phyloP scores from a whole-genome alignment of 2,797 vertebrate genomes.

The Melanotaenia boesemani region DNA sequence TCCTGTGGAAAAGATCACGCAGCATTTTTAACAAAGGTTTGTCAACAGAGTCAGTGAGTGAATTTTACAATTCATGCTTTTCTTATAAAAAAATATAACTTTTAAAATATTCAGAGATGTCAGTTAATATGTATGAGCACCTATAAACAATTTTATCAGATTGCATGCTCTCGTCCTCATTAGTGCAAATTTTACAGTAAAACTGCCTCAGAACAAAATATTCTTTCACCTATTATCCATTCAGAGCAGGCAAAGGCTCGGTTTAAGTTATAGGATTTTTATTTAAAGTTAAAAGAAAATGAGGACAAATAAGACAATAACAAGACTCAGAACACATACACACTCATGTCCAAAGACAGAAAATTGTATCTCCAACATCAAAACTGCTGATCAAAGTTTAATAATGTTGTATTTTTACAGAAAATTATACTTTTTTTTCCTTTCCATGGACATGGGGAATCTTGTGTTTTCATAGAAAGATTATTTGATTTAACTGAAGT shows the following conservation, averaged over 20 bases:
- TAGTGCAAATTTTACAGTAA: background rate
- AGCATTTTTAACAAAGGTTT: conserved; percentile 86
- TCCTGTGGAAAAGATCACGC: conserved; percentile 88
- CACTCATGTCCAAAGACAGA: background rate
- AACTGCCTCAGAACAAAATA: background rate
- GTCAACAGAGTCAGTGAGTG: conserved; percentile 1
- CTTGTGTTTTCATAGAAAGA: background rate
- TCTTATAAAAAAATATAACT: background rate
- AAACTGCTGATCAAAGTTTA: background rate
- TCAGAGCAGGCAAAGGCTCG: background rate
- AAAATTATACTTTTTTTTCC: background rate
- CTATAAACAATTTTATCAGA: background rate
- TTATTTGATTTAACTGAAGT: background rate
- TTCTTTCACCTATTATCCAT: background rate
- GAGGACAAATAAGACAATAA: background rate
- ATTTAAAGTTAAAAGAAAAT: background rate
- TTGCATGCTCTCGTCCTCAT: background rate
- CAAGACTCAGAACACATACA: background rate
- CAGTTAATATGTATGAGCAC: background rate
- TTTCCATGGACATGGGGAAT: background rate
- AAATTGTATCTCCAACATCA: background rate
- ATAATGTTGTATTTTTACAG: background rate
- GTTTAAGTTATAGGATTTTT: background rate
- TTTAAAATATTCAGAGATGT: background rate
- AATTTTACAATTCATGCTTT: background rate